These are phyloP conservation scores for Magallana nippona DNA, from an alignment of 2,888 invertebrate species.

Conservation along the genomic window DNA sequence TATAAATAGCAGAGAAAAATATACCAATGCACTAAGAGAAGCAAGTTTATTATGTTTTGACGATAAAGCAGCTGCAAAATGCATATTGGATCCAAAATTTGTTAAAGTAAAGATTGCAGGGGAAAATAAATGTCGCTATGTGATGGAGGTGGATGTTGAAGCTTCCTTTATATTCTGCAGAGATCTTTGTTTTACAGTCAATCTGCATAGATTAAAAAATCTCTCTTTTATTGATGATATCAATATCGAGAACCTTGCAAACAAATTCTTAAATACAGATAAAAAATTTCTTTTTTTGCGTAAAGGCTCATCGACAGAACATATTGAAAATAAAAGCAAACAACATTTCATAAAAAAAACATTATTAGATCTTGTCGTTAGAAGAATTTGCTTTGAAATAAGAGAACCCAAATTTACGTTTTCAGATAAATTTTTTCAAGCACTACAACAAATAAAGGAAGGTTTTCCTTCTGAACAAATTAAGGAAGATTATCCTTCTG, in stretches of 20 bases:
- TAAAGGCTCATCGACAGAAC: background rate
- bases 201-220: conserved; percentile 8
- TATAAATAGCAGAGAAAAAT: background rate
- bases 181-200: background rate
- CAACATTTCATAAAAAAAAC: background rate
- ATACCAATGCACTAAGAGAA: conserved; percentile 1
- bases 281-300: background rate
- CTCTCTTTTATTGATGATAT: too few relatives aligned
- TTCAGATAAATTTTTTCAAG: too few relatives aligned
- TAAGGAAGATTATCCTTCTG: too few relatives aligned
- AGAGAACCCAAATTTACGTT: too few relatives aligned
- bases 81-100: conserved; percentile 29
- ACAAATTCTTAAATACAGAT: background rate
- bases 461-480: too few relatives aligned
- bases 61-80: background rate
- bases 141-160: conserved; percentile 42
- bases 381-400: too few relatives aligned
- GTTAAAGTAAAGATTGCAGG: background rate
- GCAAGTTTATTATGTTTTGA: conserved; percentile 35
- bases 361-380: too few relatives aligned
- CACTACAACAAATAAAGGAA: too few relatives aligned
- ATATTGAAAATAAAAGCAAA: background rate
- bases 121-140: background rate
- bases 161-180: background rate
- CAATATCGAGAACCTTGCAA: too few relatives aligned